Base-by-base conservation (phyloP, 1,140 invertebrate species). In the Agrilus planipennis region DNA sequence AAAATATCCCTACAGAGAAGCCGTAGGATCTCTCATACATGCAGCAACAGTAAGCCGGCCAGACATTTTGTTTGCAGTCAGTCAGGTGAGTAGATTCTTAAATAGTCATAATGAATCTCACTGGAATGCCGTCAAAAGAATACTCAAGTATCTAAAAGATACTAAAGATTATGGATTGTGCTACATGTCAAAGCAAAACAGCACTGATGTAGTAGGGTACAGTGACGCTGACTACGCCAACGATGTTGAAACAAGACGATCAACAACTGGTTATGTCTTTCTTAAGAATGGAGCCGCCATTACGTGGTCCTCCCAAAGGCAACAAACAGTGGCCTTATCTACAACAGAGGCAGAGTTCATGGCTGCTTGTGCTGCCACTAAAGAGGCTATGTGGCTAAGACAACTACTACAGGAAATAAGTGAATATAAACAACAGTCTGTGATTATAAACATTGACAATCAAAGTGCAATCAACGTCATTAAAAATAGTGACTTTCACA, bases 341-440 rank as follows among this genome's bases (percentile, higher is more conserved):
- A 62, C 60, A 5, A 68, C 63, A 23, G 65, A 71, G 41, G 57
- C 65, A 4, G 64, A 71, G 50, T 70, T 68, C 43, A 54, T 70
- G 4, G 62, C 64, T n/a, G 45, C 61, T 4, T 43, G 54, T 27
- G 49, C 56, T 43, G 60, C 55, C 1, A 38, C 56, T 4, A 62
- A 62, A 50, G 64, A 69, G 46, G 50, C 58, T 1, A 49, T 59
- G 10, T 61, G 54, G 53, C 28, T 61, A 14, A 52, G 44, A 39
- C 39, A 45, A 17, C 44, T 65, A 11, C 28, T 47, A 27, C 27
- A 25, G 11, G 44, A 52, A n/a, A 29, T 53, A 49, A 46, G 36
- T 7, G 22, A 10, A 19, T 22, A 4, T 37, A 11, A 21, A 21
- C 21, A 23, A 15, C 3, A 4, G n/a, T 12, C 35, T 25, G 25